Evolutionary conservation across 2,888 invertebrate genomes (phyloP).

Genomic region (Atherix ibis): DNA sequence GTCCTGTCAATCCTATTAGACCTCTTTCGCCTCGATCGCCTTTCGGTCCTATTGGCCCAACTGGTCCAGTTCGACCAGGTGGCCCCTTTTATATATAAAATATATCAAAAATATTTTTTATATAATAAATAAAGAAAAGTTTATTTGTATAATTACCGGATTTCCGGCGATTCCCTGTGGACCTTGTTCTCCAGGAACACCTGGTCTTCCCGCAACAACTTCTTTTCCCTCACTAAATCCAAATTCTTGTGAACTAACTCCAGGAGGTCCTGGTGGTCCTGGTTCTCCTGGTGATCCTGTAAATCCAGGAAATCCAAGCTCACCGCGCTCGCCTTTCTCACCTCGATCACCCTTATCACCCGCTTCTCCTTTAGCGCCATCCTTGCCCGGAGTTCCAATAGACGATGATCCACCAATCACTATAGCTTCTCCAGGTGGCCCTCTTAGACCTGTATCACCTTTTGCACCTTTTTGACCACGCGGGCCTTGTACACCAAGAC

Average conservation of each 20-base stretch:
- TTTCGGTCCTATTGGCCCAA: background rate
- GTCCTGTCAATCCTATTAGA: too few species aligned
- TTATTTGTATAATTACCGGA: too few species aligned
- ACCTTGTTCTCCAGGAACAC: background rate
- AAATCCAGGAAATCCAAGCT: constrained; percentile 47
- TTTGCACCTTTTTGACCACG: constrained; percentile 5
- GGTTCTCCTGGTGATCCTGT: constrained; percentile 37
- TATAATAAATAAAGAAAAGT: too few species aligned
- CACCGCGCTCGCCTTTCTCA: constrained; percentile 37
- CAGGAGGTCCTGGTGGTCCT: constrained; percentile 20
- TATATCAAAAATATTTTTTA: too few species aligned
- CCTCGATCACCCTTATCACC: constrained; percentile 7
- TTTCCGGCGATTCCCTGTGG: background rate
- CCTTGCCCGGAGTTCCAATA: constrained; percentile 34
- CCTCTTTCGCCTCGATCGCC: too few species aligned
- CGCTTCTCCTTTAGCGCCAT: constrained; percentile 19
- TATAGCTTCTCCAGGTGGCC: constrained; percentile 40
- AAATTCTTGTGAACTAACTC: constrained; percentile 20
- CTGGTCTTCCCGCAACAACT: background rate
- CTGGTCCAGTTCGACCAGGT: constrained; percentile 4
- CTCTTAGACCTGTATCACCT: constrained; percentile 37
- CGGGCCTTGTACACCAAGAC: constrained; percentile 4
- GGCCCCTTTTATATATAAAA: background rate
- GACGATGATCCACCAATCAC: too few species aligned
- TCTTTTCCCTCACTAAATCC: constrained; percentile 13